Base-by-base conservation (phyloP, 2,888 invertebrate genomes). In the Entomobrya proxima region DNA sequence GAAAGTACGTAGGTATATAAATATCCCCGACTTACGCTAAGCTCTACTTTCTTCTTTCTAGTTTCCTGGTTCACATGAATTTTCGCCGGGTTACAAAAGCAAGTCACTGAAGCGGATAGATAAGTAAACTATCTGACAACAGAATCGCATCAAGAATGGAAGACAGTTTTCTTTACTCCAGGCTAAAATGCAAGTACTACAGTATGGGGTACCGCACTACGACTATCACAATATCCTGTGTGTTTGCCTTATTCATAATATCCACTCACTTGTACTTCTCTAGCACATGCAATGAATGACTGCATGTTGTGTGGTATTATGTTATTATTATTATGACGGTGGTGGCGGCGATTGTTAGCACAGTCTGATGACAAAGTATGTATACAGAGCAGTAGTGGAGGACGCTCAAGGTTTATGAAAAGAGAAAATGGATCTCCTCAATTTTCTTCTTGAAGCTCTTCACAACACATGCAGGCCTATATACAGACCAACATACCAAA, bases 51-150 rank as follows among this genome's bases (percentile, higher is more conserved):
- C 67, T n/a, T 18, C 37, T 40, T n/a, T 18, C 37, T 4, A 1
- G 11, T 67, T 67, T 37, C 6, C 64, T n/a, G 67, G 67, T 67
- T 40, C 24, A 47, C 47, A 83, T 76, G 67, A 83, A 83, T 76
- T 83, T 82, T 64, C 61, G 67, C 40, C 37, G 40, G 61, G 74
- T 37, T 75, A 75, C 64, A 76, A 76, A 75, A 50, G 75, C 44
- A 55, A 83, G 74, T 83, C 83, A 76, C 75, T 83, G 83, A 83
- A 55, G 83, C 83, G 83, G 55, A 83, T 75, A 83, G 83, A 83
- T 83, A 83, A 83, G 83, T 83, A 76, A 83, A 83, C 83, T 83
- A 83, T 83, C 83, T 83, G 76, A 83, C 83, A 83, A 76, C 83
- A 67, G 83, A 83, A 83, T 83, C 83, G 83, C 83, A 83, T 83